phyloP scores from a whole-genome alignment of 1,140 invertebrate genomes.

The Aricia agestis region DNA sequence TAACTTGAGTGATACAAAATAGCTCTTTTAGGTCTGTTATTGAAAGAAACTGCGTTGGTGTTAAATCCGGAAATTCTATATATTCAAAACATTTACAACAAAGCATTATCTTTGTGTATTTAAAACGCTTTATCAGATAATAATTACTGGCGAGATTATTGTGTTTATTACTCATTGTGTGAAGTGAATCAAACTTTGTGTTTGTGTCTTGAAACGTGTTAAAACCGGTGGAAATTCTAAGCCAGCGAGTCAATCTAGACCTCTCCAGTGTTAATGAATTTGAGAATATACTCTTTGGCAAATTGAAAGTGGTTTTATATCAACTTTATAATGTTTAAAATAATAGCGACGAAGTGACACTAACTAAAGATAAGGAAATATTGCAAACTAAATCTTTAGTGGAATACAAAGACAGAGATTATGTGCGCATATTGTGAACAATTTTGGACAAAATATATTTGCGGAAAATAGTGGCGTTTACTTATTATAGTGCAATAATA shows the following conservation, averaged over 20 bases:
- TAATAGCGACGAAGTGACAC: no score
- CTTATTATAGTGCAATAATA: neutral
- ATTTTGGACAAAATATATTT: neutral
- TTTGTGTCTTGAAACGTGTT: neutral
- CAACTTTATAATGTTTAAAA: no score
- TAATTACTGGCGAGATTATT: neutral
- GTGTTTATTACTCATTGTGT: neutral
- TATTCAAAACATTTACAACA: neutral
- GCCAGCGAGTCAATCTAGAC: no score
- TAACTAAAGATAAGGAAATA: no score
- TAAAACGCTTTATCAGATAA: neutral
- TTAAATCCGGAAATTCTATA: neutral
- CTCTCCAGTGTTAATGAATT: no score
- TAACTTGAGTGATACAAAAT: no score
- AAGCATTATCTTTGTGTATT: constrained; percentile 10
- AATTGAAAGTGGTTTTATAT: no score
- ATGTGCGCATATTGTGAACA: neutral
- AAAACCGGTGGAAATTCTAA: neutral
- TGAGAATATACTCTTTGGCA: no score
- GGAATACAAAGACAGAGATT: neutral
- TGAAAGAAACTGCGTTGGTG: neutral
- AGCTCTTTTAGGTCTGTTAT: no score
- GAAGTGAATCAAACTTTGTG: neutral
- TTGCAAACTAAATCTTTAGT: no score
- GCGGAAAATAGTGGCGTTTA: neutral